Evolutionary conservation across 2,888 invertebrate species (phyloP).

Genomic region (Monopis laevigella): DNA sequence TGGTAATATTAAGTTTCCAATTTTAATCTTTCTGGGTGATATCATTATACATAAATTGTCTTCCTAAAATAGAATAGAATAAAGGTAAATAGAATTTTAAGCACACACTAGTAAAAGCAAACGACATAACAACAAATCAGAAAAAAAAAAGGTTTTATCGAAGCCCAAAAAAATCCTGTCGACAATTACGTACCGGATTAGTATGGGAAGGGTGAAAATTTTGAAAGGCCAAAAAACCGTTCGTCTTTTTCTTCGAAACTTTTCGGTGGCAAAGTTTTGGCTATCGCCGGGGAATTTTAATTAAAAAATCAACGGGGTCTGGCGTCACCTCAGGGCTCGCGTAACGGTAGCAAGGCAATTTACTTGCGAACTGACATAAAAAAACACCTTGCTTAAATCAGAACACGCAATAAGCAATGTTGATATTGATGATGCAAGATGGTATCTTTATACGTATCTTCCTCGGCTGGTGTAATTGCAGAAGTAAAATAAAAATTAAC

Average conservation of each 20-base stretch:
- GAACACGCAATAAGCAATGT: not conserved
- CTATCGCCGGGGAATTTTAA: slow-evolving; percentile 36
- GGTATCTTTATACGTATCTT: too few relatives aligned
- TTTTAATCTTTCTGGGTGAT: too few relatives aligned
- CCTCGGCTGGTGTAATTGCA: too few relatives aligned
- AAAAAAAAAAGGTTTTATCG: too few relatives aligned
- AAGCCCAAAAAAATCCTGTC: slow-evolving; percentile 19
- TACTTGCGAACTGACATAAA: slow-evolving; percentile 14
- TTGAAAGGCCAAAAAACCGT: slow-evolving; percentile 24
- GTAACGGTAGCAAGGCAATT: slow-evolving; percentile 29
- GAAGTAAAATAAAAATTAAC: too few relatives aligned
- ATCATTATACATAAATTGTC: too few relatives aligned
- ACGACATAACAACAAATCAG: too few relatives aligned
- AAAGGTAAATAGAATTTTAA: too few relatives aligned
- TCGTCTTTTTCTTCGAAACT: slow-evolving; percentile 32
- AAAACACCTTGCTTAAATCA: not conserved
- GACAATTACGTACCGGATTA: slow-evolving; percentile 60
- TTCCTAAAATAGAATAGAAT: too few relatives aligned
- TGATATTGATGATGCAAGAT: slow-evolving; percentile 1
- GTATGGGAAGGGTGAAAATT: slow-evolving; percentile 37
- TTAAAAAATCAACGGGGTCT: slow-evolving; percentile 34
- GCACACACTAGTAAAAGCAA: too few relatives aligned
- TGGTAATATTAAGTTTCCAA: too few relatives aligned
- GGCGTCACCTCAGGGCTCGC: slow-evolving; percentile 20
- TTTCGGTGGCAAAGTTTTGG: slow-evolving; percentile 1